Base-by-base conservation (phyloP, 2,888 invertebrate genomes). In the Rhamphomyia laevipes region DNA sequence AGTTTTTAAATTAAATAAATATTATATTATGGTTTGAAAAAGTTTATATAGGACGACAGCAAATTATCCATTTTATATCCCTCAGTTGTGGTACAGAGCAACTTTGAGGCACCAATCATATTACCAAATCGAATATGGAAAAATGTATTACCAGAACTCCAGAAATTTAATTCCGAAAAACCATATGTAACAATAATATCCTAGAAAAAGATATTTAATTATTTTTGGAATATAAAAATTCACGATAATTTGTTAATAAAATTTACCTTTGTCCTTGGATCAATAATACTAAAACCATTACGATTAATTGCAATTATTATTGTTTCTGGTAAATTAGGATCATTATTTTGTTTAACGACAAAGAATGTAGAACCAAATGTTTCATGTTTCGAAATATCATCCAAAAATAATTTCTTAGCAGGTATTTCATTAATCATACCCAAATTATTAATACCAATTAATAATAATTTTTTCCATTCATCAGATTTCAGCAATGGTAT, bases 11-110 rank as follows among this genome's bases (percentile, higher is more conserved):
- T 21, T 4, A 27, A 27, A 27, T 27, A 6, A 27, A 6, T 27
- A 27, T 27, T 27, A 7, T 7, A 27, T 27, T 35, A 31, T 41
- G 17, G 43, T 33, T 59, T 64, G 49, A 62, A 61, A 55, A 79
- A 76, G 52, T 76, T 76, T 35, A 80, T 91, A 66, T 96, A 96
- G 0, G 94, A 94, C 12, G 93, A 87, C 60, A 96, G 78, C 47
- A 96, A 77, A 68, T 95, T 94, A 66, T 95, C 94, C 87, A 95
- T 93, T 77, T 95, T 95, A 73, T 95, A 94, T 35, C 94, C 95
- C 61, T 92, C 75, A 0, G 86, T 82, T 4, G 94, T 95, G 73
- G 93, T 92, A 66, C 91, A 93, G 2, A 95, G 75, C 50, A 84
- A 73, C 67, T 93, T 93, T 27, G 86, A 86, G 48, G 92, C 92